Percentiles rank a stretch among this genome's conserved stretches.
phyloP scores from a whole-genome alignment of 2,797 vertebrate genomes.

The Mionectes olivaceus region DNA sequence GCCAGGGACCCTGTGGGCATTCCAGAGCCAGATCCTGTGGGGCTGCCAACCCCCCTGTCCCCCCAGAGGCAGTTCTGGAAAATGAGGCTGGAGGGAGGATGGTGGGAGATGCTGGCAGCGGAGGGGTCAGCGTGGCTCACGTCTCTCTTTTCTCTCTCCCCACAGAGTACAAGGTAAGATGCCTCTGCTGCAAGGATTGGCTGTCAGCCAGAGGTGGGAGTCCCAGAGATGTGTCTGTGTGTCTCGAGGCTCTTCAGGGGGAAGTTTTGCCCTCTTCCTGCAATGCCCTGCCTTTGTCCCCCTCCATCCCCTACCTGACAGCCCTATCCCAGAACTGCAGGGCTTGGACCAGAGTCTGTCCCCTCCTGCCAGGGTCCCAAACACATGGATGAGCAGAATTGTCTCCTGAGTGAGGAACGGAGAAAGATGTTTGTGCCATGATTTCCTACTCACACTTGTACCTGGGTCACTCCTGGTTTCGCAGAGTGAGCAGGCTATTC shows the following conservation, averaged over 20 bases:
- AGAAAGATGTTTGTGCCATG: not conserved
- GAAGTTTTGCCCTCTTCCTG: not conserved
- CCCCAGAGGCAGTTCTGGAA: not conserved
- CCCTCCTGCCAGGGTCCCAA: not conserved
- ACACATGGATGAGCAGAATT: not conserved
- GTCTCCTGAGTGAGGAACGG: not conserved
- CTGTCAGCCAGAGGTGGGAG: not conserved
- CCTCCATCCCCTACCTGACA: not conserved
- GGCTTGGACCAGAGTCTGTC: not conserved
- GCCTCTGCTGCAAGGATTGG: not conserved
- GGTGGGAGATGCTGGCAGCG: not conserved
- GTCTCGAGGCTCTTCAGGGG: not conserved
- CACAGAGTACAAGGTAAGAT: constrained; percentile 94
- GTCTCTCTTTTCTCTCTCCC: constrained; percentile 59
- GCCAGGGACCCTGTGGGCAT: not conserved
- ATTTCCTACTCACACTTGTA: fast-evolving
- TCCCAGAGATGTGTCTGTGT: not conserved
- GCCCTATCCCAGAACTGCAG: fast-evolving
- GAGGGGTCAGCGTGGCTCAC: not conserved
- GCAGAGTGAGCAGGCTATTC: not conserved
- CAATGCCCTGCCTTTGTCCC: not conserved
- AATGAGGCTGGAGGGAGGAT: not conserved
- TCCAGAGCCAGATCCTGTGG: fast-evolving
- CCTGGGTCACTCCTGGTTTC: not conserved
- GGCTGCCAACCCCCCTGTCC: not conserved